Conservation (phyloP, 2,797 vertebrate genomes). For the Falco peregrinus region DNA sequence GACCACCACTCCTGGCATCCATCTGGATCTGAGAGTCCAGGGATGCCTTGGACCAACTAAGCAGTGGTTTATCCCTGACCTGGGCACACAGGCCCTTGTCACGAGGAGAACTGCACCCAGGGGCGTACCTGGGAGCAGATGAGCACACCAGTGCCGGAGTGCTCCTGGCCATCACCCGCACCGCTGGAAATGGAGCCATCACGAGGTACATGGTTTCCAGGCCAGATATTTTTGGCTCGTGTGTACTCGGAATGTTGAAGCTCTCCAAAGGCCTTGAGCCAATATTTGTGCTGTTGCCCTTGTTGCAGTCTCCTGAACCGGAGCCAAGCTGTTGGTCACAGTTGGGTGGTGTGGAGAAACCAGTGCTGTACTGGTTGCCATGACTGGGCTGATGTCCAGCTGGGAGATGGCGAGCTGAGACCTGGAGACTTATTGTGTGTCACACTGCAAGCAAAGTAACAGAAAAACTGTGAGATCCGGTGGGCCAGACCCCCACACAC, state of each 20-base stretch:
- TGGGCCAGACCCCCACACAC: accelerated
- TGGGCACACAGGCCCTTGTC: not conserved
- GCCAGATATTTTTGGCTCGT: not conserved
- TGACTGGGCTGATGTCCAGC: not conserved
- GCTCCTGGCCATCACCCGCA: not conserved
- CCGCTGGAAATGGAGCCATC: not conserved
- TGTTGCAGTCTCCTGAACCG: not conserved
- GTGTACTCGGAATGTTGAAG: not conserved
- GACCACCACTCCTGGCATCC: accelerated
- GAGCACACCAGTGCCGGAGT: not conserved
- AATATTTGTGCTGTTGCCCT: not conserved
- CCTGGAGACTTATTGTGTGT: not conserved
- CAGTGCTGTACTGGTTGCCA: not conserved
- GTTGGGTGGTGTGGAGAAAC: not conserved
- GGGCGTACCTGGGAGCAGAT: not conserved
- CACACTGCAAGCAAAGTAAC: not conserved
- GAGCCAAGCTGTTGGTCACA: conserved; percentile 8
- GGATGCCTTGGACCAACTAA: not conserved
- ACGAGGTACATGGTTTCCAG: not conserved
- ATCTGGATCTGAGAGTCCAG: not conserved
- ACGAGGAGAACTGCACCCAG: not conserved
- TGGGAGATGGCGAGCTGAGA: not conserved
- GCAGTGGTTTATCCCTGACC: accelerated
- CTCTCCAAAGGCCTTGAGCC: not conserved
- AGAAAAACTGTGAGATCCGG: not conserved